These are phyloP conservation scores for Arctia plantaginis DNA, from an alignment of 2,888 invertebrate species.

Conservation along the genomic window DNA sequence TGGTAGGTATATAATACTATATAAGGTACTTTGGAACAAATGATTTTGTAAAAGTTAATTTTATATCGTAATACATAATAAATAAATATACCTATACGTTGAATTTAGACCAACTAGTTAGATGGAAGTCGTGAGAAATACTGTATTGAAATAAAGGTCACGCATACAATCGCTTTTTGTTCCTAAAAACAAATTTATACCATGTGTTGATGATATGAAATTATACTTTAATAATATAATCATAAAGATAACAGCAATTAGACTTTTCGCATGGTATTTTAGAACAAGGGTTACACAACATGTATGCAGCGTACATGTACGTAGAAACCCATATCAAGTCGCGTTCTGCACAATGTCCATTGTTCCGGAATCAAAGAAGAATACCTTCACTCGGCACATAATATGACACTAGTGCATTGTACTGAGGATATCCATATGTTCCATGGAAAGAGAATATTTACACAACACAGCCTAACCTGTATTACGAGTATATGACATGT, in stretches of 20 bases:
- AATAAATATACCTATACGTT: background rate
- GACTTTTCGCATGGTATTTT: conserved; percentile 1
- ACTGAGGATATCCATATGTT: conserved; percentile 61
- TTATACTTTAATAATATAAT: background rate
- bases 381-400: conserved; percentile 64
- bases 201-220: background rate
- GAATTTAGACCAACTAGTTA: background rate
- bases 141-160: background rate
- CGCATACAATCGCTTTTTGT: background rate
- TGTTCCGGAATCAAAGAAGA: conserved; percentile 74
- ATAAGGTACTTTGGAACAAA: background rate
- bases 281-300: conserved; percentile 5
- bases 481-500: background rate
- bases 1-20: background rate
- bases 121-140: no score
- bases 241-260: conserved; percentile 2
- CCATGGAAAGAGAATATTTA: conserved; percentile 48
- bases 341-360: conserved; percentile 77
- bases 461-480: conserved; percentile 20
- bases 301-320: conserved; percentile 15
- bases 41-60: background rate
- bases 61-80: background rate
- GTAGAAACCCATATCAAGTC: conserved; percentile 70
- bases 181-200: background rate
- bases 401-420: conserved; percentile 72